phyloP scores from a whole-genome alignment of 2,797 vertebrate genomes.

The Aphelocoma californica region DNA sequence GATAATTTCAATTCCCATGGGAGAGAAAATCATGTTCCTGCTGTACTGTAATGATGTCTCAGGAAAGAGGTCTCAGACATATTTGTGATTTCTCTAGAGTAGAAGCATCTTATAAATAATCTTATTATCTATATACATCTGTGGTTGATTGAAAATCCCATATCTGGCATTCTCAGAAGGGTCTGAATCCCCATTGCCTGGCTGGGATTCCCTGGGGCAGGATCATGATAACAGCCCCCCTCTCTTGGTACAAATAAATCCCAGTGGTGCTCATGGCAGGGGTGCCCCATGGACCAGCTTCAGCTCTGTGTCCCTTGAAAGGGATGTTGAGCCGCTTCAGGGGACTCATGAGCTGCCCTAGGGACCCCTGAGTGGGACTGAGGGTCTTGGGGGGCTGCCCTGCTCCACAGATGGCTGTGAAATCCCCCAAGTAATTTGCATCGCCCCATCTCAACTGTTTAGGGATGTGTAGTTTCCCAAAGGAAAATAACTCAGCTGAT shows the following conservation, averaged over 20 bases:
- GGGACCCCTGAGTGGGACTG: fast-evolving
- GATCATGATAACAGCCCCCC: not conserved
- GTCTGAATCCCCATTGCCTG: not conserved
- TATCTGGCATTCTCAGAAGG: not conserved
- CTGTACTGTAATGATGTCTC: not conserved
- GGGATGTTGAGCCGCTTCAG: not conserved
- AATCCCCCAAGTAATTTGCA: not conserved
- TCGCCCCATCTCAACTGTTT: fast-evolving
- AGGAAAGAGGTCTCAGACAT: not conserved
- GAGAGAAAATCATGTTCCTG: not conserved
- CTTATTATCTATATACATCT: not conserved
- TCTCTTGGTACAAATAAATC: not conserved
- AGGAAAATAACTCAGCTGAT: not conserved
- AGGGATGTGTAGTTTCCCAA: not conserved
- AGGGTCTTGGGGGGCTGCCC: not conserved
- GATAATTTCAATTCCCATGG: not conserved
- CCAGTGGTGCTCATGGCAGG: fast-evolving
- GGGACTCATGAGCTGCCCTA: not conserved
- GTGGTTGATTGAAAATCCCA: not conserved
- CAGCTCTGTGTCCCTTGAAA: not conserved
- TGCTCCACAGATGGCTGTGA: not conserved
- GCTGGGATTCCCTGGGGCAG: not conserved
- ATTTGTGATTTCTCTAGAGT: not conserved
- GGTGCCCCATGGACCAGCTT: not conserved
- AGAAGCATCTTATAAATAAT: not conserved